Conservation (phyloP, 2,797 vertebrate genomes). For the Siniperca undulata region DNA sequence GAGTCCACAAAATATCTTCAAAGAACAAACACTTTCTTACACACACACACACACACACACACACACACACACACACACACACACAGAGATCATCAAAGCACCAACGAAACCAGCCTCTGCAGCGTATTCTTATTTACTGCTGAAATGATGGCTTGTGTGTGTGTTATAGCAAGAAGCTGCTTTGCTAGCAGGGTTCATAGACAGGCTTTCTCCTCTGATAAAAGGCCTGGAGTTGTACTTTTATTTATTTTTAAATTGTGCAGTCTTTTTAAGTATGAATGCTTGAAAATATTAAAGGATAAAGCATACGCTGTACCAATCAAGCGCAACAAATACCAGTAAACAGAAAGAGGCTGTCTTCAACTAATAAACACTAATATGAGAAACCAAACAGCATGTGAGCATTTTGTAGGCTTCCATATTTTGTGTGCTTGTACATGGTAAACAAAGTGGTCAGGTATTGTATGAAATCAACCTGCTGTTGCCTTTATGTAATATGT, state of each 20-base stretch:
- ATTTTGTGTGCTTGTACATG: slow-evolving; percentile 26
- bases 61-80: slow-evolving; percentile 10
- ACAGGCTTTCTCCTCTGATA: slow-evolving; percentile 45
- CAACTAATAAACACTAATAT: slow-evolving; percentile 19
- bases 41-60: slow-evolving; percentile 14
- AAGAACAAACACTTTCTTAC: slow-evolving; percentile 25
- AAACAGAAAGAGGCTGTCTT: slow-evolving; percentile 21
- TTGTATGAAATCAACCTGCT: slow-evolving; percentile 43
- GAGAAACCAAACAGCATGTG: slow-evolving; percentile 40
- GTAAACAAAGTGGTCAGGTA: slow-evolving; percentile 47
- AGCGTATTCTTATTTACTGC: slow-evolving; percentile 40
- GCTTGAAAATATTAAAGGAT: slow-evolving; percentile 34
- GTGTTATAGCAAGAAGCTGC: slow-evolving; percentile 25
- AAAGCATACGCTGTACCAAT: slow-evolving; percentile 19
- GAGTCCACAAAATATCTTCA: slow-evolving; percentile 24
- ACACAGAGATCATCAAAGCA: slow-evolving; percentile 41
- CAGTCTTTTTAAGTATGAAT: slow-evolving; percentile 14
- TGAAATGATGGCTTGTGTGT: slow-evolving; percentile 27
- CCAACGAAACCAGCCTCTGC: slow-evolving; percentile 24
- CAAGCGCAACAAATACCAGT: slow-evolving; percentile 13
- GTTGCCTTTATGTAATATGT: slow-evolving; percentile 62
- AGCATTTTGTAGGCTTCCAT: neutral
- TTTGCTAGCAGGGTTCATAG: slow-evolving; percentile 58
- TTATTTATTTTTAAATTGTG: slow-evolving; percentile 33
- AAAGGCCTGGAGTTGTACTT: slow-evolving; percentile 46